These are phyloP conservation scores for Oophaga sylvatica DNA, from an alignment of 2,797 vertebrate genomes.

Conservation along the genomic window DNA sequence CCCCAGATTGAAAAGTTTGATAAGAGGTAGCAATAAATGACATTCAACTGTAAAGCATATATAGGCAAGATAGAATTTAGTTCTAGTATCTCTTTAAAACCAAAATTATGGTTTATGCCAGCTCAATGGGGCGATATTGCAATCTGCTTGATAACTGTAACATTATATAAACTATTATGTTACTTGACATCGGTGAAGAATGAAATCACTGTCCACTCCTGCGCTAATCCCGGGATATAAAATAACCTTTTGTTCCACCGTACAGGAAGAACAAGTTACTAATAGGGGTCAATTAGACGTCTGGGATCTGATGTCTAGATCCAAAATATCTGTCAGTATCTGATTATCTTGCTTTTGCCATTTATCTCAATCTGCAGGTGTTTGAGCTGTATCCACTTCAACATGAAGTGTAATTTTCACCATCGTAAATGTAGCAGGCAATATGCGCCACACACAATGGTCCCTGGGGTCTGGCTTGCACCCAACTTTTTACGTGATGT, in stretches of 20 bases:
- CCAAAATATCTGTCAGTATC: constrained; percentile 11
- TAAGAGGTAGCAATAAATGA: too few species aligned
- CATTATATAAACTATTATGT: constrained; percentile 40
- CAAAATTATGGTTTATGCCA: background rate
- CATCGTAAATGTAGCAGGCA: background rate
- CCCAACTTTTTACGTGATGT: background rate
- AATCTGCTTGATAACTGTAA: background rate
- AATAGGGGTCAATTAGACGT: constrained; percentile 29
- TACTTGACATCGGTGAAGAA: constrained; percentile 24
- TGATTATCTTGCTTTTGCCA: constrained; percentile 2
- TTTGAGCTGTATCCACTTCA: constrained; percentile 30
- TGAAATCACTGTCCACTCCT: constrained; percentile 29
- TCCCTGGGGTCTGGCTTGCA: background rate
- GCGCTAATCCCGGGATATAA: constrained; percentile 14
- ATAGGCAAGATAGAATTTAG: background rate
- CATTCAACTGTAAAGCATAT: too few species aligned
- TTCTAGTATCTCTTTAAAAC: background rate
- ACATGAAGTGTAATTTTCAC: constrained; percentile 35
- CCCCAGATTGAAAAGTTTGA: too few species aligned
- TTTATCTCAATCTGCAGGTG: constrained; percentile 27
- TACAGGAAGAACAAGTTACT: constrained; percentile 23
- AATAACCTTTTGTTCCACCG: constrained; percentile 31
- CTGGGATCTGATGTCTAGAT: constrained; percentile 39
- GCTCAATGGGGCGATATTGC: background rate
- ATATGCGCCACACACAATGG: background rate